Evolutionary conservation across 2,113 vertebrate genomes (phyloP).

Genomic region (Apus apus): DNA sequence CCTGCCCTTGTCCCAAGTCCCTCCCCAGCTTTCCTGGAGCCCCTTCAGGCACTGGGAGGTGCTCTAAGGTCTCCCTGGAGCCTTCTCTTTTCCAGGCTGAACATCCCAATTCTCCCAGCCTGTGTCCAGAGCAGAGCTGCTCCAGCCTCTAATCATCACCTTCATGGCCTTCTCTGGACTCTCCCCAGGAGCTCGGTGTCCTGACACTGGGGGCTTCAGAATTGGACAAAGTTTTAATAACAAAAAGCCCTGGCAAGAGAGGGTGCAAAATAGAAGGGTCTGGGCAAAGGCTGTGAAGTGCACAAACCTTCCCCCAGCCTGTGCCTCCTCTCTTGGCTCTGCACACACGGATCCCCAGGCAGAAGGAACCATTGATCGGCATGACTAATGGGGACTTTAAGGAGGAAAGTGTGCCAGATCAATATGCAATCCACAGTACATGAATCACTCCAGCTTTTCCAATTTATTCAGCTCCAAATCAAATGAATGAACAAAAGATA

Average conservation of each 20-base stretch:
- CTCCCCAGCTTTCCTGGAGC: too few relatives aligned
- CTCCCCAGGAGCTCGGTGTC: too few relatives aligned
- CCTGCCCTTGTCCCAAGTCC: too few relatives aligned
- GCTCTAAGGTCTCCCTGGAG: too few relatives aligned
- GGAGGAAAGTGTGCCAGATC: constrained; percentile 58
- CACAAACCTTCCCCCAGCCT: background rate
- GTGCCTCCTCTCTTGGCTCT: background rate
- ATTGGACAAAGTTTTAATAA: background rate
- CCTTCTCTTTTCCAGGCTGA: too few relatives aligned
- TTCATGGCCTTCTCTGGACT: too few relatives aligned
- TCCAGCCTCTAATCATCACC: too few relatives aligned
- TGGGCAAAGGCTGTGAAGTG: background rate
- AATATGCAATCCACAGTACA: constrained; percentile 60
- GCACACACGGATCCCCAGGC: background rate
- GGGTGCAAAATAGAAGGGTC: background rate
- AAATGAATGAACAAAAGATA: constrained; percentile 62
- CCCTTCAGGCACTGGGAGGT: too few relatives aligned
- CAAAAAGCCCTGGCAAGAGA: background rate
- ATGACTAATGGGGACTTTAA: constrained; percentile 44
- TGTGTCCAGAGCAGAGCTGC: too few relatives aligned
- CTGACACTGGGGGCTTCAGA: too few relatives aligned
- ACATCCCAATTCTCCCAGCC: too few relatives aligned
- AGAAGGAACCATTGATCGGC: constrained; percentile 50
- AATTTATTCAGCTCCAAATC: constrained; percentile 66
- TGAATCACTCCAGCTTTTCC: constrained; percentile 67